A percentile compares a stretch with the other conserved stretches of the same genome.
Evolutionary conservation across 2,113 vertebrate genomes (phyloP).

Genomic region (Monopterus albus): DNA sequence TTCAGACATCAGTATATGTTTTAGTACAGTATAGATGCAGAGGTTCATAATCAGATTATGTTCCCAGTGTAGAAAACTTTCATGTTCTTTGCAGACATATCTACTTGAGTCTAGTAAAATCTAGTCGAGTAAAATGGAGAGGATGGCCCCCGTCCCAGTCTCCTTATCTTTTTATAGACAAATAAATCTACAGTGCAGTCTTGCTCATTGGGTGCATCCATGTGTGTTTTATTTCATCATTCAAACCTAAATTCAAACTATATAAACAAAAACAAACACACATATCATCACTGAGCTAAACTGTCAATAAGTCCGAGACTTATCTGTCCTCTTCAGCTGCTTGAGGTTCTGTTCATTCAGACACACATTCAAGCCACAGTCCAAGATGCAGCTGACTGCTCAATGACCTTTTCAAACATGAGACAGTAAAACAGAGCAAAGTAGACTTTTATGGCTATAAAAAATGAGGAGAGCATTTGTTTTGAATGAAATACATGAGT

Average conservation of each 20-base stretch:
- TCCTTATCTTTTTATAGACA: slow-evolving; percentile 5
- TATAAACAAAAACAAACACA: slow-evolving; percentile 17
- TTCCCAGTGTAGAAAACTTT: too few species aligned
- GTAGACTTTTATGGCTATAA: slow-evolving; percentile 22
- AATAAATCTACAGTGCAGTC: slow-evolving; percentile 32
- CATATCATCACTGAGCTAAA: neutral
- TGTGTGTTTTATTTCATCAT: neutral
- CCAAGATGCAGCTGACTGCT: neutral
- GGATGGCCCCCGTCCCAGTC: slow-evolving; percentile 9
- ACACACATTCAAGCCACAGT: slow-evolving; percentile 35
- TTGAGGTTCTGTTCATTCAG: slow-evolving; percentile 13
- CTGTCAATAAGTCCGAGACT: too few species aligned
- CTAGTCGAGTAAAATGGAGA: neutral
- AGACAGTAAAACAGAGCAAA: slow-evolving; percentile 25
- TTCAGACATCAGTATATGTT: neutral
- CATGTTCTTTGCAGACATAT: neutral
- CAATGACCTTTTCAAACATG: slow-evolving; percentile 7
- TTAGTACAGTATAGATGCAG: neutral
- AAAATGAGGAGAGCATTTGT: neutral
- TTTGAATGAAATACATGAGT: neutral
- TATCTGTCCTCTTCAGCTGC: slow-evolving; percentile 5
- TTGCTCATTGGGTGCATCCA: neutral
- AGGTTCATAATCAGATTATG: neutral
- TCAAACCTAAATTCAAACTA: slow-evolving; percentile 1
- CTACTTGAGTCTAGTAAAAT: too few species aligned